These are phyloP conservation scores for Miniopterus natalensis DNA, from an alignment of 2,113 vertebrate species.

Conservation along the genomic window DNA sequence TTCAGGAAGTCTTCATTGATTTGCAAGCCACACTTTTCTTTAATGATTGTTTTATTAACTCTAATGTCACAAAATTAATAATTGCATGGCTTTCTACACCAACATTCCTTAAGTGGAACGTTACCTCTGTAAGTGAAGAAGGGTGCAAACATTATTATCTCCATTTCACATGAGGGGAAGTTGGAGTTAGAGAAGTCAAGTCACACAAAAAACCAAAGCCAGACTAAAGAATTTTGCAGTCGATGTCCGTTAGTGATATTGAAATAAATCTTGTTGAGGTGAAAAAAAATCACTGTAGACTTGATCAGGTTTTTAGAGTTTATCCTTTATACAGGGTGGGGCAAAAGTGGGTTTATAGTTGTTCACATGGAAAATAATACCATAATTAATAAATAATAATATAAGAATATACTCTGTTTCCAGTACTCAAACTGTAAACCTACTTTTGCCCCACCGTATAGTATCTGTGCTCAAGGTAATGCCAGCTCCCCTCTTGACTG, in stretches of 20 bases:
- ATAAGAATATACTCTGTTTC: background rate
- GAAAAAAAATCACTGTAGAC: background rate
- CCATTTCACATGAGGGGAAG: background rate
- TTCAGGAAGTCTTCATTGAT: background rate
- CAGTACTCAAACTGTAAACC: too few species aligned
- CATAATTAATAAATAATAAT: background rate
- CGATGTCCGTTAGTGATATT: background rate
- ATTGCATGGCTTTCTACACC: background rate
- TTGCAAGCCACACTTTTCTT: conserved; percentile 3
- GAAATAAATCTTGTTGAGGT: background rate
- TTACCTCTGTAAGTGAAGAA: background rate
- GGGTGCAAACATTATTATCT: background rate
- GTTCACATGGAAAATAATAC: background rate
- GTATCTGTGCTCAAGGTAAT: background rate
- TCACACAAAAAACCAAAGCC: background rate
- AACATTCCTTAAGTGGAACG: background rate
- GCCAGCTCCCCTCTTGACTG: background rate
- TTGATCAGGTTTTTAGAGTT: background rate
- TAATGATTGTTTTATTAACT: background rate
- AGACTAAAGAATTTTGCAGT: background rate
- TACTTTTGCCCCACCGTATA: background rate
- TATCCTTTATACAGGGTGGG: background rate
- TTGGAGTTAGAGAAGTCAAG: background rate
- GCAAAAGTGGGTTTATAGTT: background rate
- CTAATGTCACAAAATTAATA: background rate